Conservation (phyloP, 1,140 invertebrate species). For the Drosophila mayri region DNA sequence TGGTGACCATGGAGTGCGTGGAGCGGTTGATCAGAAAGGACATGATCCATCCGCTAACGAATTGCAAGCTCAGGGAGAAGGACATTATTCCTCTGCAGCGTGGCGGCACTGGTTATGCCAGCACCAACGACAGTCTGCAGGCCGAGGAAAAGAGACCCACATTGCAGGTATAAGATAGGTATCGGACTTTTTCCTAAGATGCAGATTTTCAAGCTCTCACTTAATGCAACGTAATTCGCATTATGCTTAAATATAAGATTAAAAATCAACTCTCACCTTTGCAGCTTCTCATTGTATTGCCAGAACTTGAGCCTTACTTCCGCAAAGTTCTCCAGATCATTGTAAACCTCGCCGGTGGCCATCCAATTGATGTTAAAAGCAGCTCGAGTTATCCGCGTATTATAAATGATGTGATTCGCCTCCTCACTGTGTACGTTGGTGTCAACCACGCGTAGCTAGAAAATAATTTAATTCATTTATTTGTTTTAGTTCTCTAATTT, state of each 20-base stretch:
- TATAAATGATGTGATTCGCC: conserved; percentile 86
- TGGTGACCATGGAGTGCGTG: conserved; percentile 98
- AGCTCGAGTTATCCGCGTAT: conserved; percentile 89
- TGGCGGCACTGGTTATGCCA: conserved; percentile 96
- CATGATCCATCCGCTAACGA: conserved; percentile 97
- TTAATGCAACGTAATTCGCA: neutral
- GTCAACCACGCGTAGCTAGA: conserved; percentile 91
- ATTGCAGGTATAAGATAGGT: conserved; percentile 91
- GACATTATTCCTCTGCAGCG: conserved; percentile 97
- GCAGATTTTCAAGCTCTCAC: too few species aligned
- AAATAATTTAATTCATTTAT: conserved; percentile 20
- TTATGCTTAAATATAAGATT: neutral
- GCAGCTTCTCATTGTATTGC: conserved; percentile 88
- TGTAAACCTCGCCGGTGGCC: conserved; percentile 90
- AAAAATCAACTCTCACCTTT: conserved; percentile 86
- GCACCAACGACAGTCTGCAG: conserved; percentile 93
- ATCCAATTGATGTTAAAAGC: conserved; percentile 91
- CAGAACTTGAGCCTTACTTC: conserved; percentile 93
- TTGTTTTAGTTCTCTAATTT: neutral
- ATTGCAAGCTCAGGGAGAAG: conserved; percentile 93
- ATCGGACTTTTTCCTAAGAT: neutral
- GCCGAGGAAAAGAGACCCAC: conserved; percentile 94
- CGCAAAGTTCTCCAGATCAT: conserved; percentile 86
- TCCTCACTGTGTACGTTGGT: conserved; percentile 90
- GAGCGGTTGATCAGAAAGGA: conserved; percentile 99